Base-by-base conservation (phyloP, 2,797 vertebrate genomes). In the Antennarius maculatus region DNA sequence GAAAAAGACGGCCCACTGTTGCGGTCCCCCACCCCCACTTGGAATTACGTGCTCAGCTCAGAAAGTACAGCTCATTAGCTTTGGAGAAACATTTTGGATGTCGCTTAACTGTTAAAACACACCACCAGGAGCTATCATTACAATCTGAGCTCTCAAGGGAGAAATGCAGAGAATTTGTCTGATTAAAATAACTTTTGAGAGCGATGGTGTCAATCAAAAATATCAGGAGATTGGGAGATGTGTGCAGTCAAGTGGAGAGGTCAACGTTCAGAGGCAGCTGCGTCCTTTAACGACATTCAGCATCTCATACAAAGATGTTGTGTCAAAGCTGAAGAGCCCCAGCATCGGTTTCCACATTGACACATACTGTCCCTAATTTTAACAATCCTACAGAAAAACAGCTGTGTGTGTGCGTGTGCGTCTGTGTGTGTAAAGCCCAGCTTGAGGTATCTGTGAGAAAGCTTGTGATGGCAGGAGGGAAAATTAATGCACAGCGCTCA, bases 401-500 rank as follows among this genome's bases (percentile, higher is more conserved):
- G 23, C 23, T 34, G 31, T 34, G 31, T 34, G 31, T 34, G 31
- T 34, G 23, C 4, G 31, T 34, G 31, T 34, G 31, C 4, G 31
- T 34, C 5, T 34, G 31, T 34, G 31, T 34, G 31, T 70, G 63
- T 61, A 49, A 80, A 81, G 67, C 70, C 60, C 41, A 27, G 50
- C 58, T 62, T 13, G 66, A 76, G 60, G 34, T 54, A 31, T 65
- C 59, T 4, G 2, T 70, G 74, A 71, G n/a, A 51, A 39, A 55
- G 78, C 64, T 52, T 1, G 50, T 71, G 74, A 52, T 69, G 76
- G 77, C 74, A 60, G 71, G 50, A 78, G 65, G 17, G 54, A 54
- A 69, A 59, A 74, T 66, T 81, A 75, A 77, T 67, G 52, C 79
- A 54, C 51, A 27, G 74, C 76, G 74, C 74, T 65, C 29, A 6